Base-by-base conservation (phyloP, 2,888 invertebrate species). In the Spilosoma lubricipeda region DNA sequence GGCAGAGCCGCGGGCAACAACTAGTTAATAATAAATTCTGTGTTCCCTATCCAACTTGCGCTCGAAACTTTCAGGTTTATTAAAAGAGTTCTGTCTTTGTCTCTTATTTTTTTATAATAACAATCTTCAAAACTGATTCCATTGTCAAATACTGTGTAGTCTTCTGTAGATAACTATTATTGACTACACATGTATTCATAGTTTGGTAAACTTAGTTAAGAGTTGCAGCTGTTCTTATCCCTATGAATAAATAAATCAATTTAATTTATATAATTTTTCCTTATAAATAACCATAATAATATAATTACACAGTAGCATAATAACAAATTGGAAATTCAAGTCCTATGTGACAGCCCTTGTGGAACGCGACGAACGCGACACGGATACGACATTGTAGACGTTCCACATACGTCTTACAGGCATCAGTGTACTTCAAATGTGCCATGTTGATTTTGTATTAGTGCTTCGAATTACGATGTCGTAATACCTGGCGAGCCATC, bases 361-460 rank as follows among this genome's bases (percentile, higher is more conserved):
- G 4, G 27, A 30, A 39, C 80, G 82, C 79, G 78, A 75, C 77
- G 66, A 70, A n/a, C 64, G 73, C 77, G 77, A 77, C 77, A 73
- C 76, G 77, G 77, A 78, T 81, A 80, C 85, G 79, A 71, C 71
- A 75, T 72, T 39, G 65, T 52, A 42, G 65, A 48, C 72, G 56
- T 82, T 85, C 82, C 82, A 82, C 87, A 88, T 87, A 88, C 85
- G 52, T 33, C 69, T 45, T 82, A 85, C 82, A 81, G 82, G 86
- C 82, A 83, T 82, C 72, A 72, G 76, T 80, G 67, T 64, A 59
- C 70, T 70, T 66, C 42, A 30, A 48, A 59, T 56, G 52, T 59
- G 67, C 76, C 45, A 74, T 90, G 90, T 91, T 89, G 87, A 90
- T 90, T 90, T 92, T 89, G 89, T 90, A 89, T 89, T 90, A 90